Conservation (phyloP, 2,113 vertebrate genomes). For the Otus sunia region DNA sequence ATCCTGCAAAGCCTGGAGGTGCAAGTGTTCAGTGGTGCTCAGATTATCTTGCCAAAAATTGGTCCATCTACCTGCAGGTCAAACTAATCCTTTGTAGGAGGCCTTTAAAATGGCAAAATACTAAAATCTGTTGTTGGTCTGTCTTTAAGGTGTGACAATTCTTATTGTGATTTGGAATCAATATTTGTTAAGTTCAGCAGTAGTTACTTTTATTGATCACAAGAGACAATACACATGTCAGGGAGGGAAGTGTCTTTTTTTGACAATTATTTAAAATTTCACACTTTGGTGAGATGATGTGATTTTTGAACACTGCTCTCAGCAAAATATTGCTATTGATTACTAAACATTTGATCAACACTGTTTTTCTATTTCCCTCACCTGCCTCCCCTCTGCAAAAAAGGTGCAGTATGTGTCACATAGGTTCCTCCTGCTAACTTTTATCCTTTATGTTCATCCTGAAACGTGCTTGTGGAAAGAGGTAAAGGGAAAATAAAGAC, state of each 20-base stretch:
- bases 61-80: neutral
- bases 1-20: neutral
- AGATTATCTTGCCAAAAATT: neutral
- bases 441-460: neutral
- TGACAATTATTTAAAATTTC: neutral
- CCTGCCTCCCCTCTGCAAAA: neutral
- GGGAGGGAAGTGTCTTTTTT: neutral
- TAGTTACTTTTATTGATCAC: neutral
- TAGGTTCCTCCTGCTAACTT: neutral
- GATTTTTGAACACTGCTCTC: neutral
- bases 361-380: neutral
- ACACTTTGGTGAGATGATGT: accelerated
- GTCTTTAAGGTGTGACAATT: neutral
- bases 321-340: neutral
- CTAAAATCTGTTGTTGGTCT: neutral
- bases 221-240: neutral
- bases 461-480: neutral
- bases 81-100: neutral
- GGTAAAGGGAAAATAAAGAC: neutral
- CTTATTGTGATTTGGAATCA: neutral
- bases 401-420: neutral
- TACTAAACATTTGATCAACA: neutral
- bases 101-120: neutral
- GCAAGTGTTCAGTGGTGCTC: neutral
- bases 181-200: neutral